Base-by-base conservation (phyloP, 2,888 invertebrate species). In the Apamea anceps region DNA sequence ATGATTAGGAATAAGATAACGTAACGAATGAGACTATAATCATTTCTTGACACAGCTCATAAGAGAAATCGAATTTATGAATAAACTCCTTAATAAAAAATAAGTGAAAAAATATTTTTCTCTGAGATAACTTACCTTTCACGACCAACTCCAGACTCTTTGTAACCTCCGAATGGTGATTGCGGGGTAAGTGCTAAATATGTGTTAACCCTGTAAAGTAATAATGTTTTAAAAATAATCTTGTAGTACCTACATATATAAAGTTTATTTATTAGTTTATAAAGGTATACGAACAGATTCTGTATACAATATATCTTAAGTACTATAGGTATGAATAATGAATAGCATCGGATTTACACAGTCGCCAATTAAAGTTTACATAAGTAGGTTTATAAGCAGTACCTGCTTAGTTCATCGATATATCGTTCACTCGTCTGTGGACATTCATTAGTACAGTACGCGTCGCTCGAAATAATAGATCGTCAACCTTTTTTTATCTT, bases 131-230 rank as follows among this genome's bases (percentile, higher is more conserved):
- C 45, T 45, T 45, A 45, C 12, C 12, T 12, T 45, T 45, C 45
- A 45, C 45, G 45, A 45, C 45, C 45, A 45, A 45, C 10, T 84
- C 99, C 99, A 37, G 99, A 99, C 87, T 98, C 97, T 92, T 99
- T 99, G 93, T 97, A 99, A 57, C 99, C 99, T 66, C 99, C 99
- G 91, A 99, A 99, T 7, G 99, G 99, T 48, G 98, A 97, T 93
- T 98, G 98, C 0, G 97, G 96, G 15, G 96, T 94, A 21, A 97
- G 94, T 37, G 95, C 95, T 88, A 98, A 97, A 88, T 98, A 98
- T 80, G 97, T 97, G 92, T 98, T 94, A 28, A 94, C 92, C 92
- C 94, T 94, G 85, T 72, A 90, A 91, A 72, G 51, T 0, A 25
- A 65, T 10, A 68, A 15, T 60, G n/a, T 66, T 60, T 48, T 25